phyloP scores from a whole-genome alignment of 2,113 vertebrate species.

The Anoplopoma fimbria region DNA sequence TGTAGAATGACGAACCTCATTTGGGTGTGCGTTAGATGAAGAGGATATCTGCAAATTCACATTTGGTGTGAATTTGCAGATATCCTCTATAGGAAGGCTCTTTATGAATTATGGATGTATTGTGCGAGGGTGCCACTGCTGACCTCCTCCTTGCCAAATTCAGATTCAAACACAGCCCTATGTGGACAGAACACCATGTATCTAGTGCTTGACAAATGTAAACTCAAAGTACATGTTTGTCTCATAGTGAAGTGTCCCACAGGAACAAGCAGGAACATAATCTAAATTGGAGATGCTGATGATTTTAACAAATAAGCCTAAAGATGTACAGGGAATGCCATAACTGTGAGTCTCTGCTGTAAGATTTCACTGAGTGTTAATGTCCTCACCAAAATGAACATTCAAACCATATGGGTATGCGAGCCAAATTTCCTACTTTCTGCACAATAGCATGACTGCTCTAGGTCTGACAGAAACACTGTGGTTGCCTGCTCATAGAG shows the following conservation, averaged over 20 bases:
- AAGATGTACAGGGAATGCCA: not conserved
- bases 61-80: too few species aligned
- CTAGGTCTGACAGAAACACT: conserved; percentile 12
- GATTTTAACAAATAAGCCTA: not conserved
- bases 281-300: not conserved
- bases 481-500: conserved; percentile 30
- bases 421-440: not conserved
- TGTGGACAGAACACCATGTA: conserved; percentile 1
- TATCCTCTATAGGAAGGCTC: too few species aligned
- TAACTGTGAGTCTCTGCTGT: not conserved
- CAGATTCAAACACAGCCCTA: conserved; percentile 11
- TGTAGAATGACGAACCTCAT: not conserved
- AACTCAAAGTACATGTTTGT: conserved; percentile 15
- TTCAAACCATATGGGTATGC: conserved; percentile 16
- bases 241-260: not conserved
- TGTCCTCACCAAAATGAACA: conserved; percentile 9
- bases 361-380: not conserved
- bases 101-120: conserved; percentile 36
- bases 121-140: not conserved
- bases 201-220: not conserved
- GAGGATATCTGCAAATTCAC: conserved; percentile 10
- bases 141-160: conserved; percentile 5
- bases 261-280: not conserved
- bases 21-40: not conserved
- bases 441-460: conserved; percentile 13